phyloP scores from a whole-genome alignment of 2,113 vertebrate species.

The Lasiurus borealis region DNA sequence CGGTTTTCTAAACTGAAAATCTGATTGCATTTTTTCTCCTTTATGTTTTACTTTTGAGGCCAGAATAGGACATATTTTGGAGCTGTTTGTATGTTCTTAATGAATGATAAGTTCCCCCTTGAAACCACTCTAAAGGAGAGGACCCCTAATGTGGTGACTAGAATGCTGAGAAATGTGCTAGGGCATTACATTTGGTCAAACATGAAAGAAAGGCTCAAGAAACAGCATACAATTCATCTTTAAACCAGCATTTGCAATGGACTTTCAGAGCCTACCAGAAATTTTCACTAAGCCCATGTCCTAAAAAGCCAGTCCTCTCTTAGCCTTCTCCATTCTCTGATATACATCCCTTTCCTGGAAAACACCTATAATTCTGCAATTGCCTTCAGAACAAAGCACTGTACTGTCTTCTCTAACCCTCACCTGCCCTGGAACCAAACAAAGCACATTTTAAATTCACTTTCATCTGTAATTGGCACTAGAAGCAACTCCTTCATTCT shows the following conservation, averaged over 20 bases:
- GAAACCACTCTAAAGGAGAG: conserved; percentile 62
- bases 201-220: neutral
- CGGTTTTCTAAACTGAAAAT: conserved; percentile 46
- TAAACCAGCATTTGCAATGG: neutral
- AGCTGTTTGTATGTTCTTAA: conserved; percentile 19
- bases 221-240: conserved; percentile 5
- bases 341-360: neutral
- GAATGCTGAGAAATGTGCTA: conserved; percentile 34
- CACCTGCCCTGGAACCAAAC: neutral
- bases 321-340: neutral
- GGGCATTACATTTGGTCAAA: neutral
- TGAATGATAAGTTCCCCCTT: conserved; percentile 33
- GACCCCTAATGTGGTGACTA: conserved; percentile 19
- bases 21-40: conserved; percentile 33
- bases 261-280: neutral
- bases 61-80: conserved; percentile 36
- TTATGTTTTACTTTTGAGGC: conserved; percentile 53
- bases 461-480: neutral
- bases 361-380: neutral
- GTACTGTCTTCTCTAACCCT: neutral
- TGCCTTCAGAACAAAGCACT: neutral
- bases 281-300: neutral
- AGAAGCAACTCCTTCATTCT: neutral
- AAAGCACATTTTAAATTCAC: neutral
- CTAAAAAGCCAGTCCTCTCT: neutral